Percentiles rank a stretch among this genome's conserved stretches.
These are phyloP conservation scores for Drosophila putrida DNA, from an alignment of 2,888 invertebrate species.

Conservation along the genomic window DNA sequence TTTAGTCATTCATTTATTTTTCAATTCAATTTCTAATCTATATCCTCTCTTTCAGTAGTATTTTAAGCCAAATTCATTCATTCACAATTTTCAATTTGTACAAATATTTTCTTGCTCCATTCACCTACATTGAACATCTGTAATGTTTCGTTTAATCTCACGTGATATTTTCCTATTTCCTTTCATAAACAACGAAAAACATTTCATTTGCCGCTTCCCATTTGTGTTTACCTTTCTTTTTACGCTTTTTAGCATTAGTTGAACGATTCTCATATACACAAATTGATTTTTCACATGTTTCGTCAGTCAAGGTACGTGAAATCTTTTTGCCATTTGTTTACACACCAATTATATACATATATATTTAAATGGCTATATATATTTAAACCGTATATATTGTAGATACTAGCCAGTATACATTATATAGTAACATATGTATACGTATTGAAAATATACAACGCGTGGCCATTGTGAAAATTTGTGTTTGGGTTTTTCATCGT, in stretches of 20 bases:
- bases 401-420: background rate
- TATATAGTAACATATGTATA: background rate
- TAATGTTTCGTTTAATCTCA: conserved; percentile 35
- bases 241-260: conserved; percentile 35
- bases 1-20: too few species aligned
- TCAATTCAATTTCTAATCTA: too few species aligned
- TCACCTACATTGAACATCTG: conserved; percentile 23
- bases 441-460: conserved; percentile 40
- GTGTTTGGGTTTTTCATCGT: conserved; percentile 33
- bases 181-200: conserved; percentile 31
- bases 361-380: conserved; percentile 16
- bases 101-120: conserved; percentile 12
- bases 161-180: conserved; percentile 53
- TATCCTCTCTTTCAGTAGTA: background rate
- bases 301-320: conserved; percentile 52
- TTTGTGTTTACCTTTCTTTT: conserved; percentile 38
- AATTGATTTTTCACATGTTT: conserved; percentile 71
- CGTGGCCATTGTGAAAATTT: conserved; percentile 44
- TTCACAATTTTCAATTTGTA: conserved; percentile 6
- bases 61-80: conserved; percentile 8
- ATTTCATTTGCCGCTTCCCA: conserved; percentile 25
- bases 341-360: conserved; percentile 19
- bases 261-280: conserved; percentile 47
- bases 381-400: conserved; percentile 3
- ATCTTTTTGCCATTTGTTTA: conserved; percentile 60